Evolutionary conservation across 2,113 vertebrate species (phyloP).

Genomic region (Leucosticte australis): DNA sequence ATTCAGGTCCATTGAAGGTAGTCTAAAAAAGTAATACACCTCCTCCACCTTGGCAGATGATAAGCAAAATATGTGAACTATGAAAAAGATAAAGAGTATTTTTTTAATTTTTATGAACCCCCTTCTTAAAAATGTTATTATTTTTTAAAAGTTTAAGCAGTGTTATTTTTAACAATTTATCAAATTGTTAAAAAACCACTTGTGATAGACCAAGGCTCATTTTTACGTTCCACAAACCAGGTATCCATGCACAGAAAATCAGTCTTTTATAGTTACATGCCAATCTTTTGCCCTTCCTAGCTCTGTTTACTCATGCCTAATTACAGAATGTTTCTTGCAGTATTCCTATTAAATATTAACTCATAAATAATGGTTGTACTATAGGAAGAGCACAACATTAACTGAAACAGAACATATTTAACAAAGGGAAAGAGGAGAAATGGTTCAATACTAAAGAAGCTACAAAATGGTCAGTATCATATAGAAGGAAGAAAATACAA

Average conservation of each 20-base stretch:
- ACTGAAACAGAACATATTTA: neutral
- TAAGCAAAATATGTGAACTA: neutral
- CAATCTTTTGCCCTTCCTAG: neutral
- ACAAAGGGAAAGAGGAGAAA: neutral
- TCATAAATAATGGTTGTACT: neutral
- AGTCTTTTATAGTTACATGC: neutral
- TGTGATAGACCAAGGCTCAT: neutral
- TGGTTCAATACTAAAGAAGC: neutral
- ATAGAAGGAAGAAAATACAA: neutral
- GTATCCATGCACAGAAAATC: neutral
- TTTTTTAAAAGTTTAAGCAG: neutral
- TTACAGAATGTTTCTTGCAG: neutral
- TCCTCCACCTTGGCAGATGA: neutral
- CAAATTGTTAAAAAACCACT: neutral
- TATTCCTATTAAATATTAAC: neutral
- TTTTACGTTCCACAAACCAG: neutral
- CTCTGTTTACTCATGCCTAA: neutral
- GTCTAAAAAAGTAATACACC: neutral
- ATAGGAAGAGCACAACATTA: neutral
- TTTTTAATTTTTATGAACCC: neutral
- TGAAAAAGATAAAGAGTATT: neutral
- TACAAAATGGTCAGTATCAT: neutral
- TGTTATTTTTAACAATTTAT: neutral
- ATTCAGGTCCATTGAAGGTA: neutral
- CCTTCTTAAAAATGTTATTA: neutral